Percentiles rank a stretch among this genome's conserved stretches.
These are phyloP conservation scores for Drepana falcataria DNA, from an alignment of 2,888 invertebrate genomes.

Conservation along the genomic window DNA sequence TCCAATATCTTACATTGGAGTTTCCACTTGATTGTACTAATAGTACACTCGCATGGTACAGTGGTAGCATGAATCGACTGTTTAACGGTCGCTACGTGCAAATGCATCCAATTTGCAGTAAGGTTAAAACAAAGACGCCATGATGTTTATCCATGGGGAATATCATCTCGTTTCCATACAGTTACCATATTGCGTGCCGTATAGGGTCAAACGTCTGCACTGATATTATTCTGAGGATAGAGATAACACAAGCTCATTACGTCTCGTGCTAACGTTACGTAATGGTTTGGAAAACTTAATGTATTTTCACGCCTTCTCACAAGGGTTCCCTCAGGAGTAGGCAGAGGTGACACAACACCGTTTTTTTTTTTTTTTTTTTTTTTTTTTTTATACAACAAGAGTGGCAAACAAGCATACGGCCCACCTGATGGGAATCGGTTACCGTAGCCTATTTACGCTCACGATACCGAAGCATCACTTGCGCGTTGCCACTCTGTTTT, in stretches of 20 bases:
- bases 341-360: too few species aligned
- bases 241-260: not conserved
- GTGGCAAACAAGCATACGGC: too few species aligned
- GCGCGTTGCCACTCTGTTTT: too few species aligned
- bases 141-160: not conserved
- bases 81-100: slow-evolving; percentile 42
- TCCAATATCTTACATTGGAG: not conserved
- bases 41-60: slow-evolving; percentile 5
- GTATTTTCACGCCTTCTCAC: too few species aligned
- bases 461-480: too few species aligned
- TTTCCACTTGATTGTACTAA: not conserved
- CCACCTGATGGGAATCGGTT: too few species aligned
- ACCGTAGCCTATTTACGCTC: too few species aligned
- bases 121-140: slow-evolving; percentile 34
- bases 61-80: slow-evolving; percentile 19
- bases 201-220: not conserved
- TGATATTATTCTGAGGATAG: not conserved
- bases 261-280: too few species aligned
- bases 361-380: too few species aligned
- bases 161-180: not conserved
- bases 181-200: not conserved
- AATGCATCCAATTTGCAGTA: slow-evolving; percentile 68
- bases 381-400: too few species aligned
- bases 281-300: too few species aligned
- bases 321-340: too few species aligned